These are phyloP conservation scores for Platycercus adscitus DNA, from an alignment of 2,113 vertebrate species.

Conservation along the genomic window DNA sequence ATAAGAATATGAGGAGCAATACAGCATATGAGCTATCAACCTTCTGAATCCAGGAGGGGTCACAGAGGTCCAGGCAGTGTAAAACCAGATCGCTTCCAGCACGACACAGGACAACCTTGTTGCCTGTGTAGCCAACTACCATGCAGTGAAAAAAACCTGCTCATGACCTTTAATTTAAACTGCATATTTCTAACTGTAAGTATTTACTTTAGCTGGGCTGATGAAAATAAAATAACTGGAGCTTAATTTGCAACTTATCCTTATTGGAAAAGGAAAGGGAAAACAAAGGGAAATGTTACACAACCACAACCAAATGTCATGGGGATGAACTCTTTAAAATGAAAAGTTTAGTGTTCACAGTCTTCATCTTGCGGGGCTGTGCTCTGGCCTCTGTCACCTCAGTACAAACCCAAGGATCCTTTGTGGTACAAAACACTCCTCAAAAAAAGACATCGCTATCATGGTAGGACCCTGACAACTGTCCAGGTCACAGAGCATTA, in stretches of 20 bases:
- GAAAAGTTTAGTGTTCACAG: neutral
- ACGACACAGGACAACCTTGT: neutral
- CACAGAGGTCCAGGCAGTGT: neutral
- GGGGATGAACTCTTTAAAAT: neutral
- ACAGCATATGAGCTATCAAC: neutral
- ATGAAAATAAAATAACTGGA: neutral
- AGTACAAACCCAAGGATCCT: neutral
- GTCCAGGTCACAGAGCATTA: neutral
- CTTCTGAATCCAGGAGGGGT: neutral
- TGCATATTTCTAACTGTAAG: neutral
- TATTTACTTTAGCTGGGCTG: neutral
- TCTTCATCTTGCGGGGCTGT: neutral
- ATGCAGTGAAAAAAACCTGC: neutral
- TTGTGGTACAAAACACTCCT: neutral
- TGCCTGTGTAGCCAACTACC: neutral
- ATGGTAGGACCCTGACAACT: neutral
- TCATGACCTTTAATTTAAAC: neutral
- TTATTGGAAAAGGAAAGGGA: neutral
- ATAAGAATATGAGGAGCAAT: neutral
- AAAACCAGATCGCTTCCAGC: neutral
- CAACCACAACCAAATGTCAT: neutral
- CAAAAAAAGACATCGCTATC: neutral
- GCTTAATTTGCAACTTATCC: neutral
- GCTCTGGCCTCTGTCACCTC: neutral
- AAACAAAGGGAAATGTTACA: neutral